phyloP scores from a whole-genome alignment of 2,888 invertebrate species.

The Gandaritis pyraliata region DNA sequence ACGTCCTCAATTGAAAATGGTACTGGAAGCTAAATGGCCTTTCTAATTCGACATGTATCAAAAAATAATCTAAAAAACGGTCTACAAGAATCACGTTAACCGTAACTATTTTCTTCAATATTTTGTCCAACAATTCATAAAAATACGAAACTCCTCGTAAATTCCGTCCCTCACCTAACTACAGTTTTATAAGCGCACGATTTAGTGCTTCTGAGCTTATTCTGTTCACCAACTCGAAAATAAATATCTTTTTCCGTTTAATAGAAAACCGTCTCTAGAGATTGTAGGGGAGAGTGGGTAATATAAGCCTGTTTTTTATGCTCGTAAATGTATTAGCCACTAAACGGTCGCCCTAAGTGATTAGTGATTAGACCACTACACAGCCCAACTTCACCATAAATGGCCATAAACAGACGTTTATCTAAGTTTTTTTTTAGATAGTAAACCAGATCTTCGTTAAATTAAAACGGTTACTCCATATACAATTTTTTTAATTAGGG shows the following conservation, averaged over 20 bases:
- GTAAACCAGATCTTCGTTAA: too few relatives aligned
- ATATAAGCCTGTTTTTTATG: constrained; percentile 1
- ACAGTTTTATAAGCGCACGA: constrained; percentile 29
- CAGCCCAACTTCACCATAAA: background rate
- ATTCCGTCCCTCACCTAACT: constrained; percentile 28
- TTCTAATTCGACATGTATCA: too few relatives aligned
- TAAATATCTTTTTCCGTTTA: constrained; percentile 49
- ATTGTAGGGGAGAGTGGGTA: constrained; percentile 35
- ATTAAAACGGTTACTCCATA: too few relatives aligned
- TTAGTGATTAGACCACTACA: constrained; percentile 1
- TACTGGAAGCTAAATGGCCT: too few relatives aligned
- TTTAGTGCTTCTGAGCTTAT: constrained; percentile 36
- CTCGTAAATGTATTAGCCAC: background rate
- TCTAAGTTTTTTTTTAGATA: too few relatives aligned
- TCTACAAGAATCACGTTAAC: too few relatives aligned
- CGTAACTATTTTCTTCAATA: background rate
- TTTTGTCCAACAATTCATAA: constrained; percentile 16
- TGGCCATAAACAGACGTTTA: too few relatives aligned
- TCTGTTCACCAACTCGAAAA: constrained; percentile 44
- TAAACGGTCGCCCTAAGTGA: background rate
- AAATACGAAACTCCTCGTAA: constrained; percentile 6
- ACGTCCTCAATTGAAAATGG: too few relatives aligned
- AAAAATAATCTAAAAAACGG: too few relatives aligned
- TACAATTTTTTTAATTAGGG: too few relatives aligned
- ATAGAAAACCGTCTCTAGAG: constrained; percentile 45